These are phyloP conservation scores for Tinamus guttatus DNA, from an alignment of 2,113 vertebrate genomes.

Conservation along the genomic window DNA sequence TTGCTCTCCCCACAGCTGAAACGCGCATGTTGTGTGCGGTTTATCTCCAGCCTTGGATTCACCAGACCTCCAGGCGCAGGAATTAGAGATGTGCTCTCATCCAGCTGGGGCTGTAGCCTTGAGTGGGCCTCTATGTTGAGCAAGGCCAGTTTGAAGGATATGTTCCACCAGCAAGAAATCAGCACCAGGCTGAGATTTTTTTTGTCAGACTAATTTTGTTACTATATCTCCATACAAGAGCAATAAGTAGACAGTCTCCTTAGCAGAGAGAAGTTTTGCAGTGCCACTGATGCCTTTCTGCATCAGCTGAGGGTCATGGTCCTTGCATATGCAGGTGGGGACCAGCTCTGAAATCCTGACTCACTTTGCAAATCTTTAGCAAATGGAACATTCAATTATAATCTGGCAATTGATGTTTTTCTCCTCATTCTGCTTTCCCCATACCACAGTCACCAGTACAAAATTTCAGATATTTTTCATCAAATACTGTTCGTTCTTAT, in stretches of 20 bases:
- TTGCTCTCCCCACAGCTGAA: neutral
- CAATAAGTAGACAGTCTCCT: neutral
- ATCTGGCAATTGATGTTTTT: neutral
- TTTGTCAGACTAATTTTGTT: neutral
- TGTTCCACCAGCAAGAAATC: neutral
- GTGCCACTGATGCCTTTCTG: neutral
- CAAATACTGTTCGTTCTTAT: neutral
- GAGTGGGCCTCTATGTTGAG: neutral
- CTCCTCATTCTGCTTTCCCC: neutral
- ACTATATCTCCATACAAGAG: neutral
- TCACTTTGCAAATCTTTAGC: neutral
- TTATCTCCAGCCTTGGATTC: neutral
- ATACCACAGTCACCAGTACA: neutral
- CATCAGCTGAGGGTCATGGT: neutral
- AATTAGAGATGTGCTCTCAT: neutral
- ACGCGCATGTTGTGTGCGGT: neutral
- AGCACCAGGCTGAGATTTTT: neutral
- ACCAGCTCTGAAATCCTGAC: neutral
- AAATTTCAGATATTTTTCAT: neutral
- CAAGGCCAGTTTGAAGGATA: neutral
- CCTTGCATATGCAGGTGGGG: neutral
- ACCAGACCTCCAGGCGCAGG: accelerated
- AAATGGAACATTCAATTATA: neutral
- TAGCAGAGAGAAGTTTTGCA: neutral
- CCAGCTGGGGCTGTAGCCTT: neutral